Evolutionary conservation across 2,888 invertebrate species (phyloP).

Genomic region (Caenorhabditis uteleia): DNA sequence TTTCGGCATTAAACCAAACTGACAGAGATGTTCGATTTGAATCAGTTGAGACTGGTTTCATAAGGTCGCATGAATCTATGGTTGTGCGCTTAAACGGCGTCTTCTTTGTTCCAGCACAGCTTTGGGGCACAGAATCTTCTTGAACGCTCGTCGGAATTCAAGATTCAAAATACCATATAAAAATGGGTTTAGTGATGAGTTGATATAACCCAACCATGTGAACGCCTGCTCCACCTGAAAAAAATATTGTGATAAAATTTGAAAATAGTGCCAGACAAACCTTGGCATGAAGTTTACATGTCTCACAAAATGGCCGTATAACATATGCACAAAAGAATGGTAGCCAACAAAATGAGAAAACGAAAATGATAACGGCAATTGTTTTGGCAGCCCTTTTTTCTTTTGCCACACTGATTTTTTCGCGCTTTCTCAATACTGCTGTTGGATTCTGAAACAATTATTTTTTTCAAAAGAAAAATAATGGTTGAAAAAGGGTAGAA

Average conservation of each 20-base stretch:
- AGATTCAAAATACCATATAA: constrained; percentile 69
- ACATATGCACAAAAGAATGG: constrained; percentile 70
- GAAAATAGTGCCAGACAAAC: constrained; percentile 47
- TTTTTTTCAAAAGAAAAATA: not conserved
- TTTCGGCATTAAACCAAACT: too few species aligned
- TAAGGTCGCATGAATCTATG: too few species aligned
- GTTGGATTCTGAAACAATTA: constrained; percentile 57
- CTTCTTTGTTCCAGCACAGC: constrained; percentile 50
- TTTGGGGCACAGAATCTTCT: constrained; percentile 68
- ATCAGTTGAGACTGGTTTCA: not conserved
- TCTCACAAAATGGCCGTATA: constrained; percentile 69
- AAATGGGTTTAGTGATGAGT: constrained; percentile 67
- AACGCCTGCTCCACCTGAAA: constrained; percentile 67
- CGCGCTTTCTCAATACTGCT: constrained; percentile 63
- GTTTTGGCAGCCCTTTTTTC: constrained; percentile 70
- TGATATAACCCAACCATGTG: constrained; percentile 69
- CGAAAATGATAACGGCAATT: constrained; percentile 70
- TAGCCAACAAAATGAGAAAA: constrained; percentile 69
- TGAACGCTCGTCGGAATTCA: constrained; percentile 69
- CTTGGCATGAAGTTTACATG: constrained; percentile 68
- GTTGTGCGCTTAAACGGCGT: constrained; percentile 46
- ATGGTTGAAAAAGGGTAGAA: not conserved
- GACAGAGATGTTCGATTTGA: too few species aligned
- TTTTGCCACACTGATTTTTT: constrained; percentile 69
- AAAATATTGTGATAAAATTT: not conserved